Conservation (phyloP, 1,140 invertebrate genomes). For the Tetramorium simillimum region DNA sequence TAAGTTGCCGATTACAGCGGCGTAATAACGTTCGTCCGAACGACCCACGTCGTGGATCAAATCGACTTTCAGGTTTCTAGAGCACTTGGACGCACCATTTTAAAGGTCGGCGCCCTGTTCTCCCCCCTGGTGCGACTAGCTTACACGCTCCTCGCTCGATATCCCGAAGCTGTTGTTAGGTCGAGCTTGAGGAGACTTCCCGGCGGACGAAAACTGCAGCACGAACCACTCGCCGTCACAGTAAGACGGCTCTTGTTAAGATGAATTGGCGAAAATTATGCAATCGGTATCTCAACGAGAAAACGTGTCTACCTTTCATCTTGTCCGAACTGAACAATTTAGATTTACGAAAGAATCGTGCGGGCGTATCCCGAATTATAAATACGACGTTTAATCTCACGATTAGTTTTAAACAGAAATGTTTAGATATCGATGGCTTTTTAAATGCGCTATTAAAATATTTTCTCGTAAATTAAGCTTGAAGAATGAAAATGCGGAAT, state of each 20-base stretch:
- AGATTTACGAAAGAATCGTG: not conserved
- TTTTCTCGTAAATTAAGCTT: not conserved
- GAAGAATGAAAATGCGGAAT: not conserved
- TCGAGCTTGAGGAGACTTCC: slow-evolving; percentile 66
- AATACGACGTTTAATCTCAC: not conserved
- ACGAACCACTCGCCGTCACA: not conserved
- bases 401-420: not conserved
- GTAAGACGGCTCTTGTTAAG: slow-evolving; percentile 14
- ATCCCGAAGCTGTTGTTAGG: slow-evolving; percentile 74
- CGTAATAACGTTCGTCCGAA: not conserved
- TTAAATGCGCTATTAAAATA: not conserved
- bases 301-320: not conserved
- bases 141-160: slow-evolving; percentile 65
- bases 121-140: slow-evolving; percentile 28
- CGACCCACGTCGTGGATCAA: not conserved
- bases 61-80: slow-evolving; percentile 70
- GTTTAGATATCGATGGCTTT: not conserved
- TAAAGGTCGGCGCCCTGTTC: slow-evolving; percentile 71
- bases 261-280: slow-evolving; percentile 21
- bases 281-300: not conserved
- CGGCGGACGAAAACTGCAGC: slow-evolving; percentile 32
- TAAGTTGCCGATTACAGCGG: slow-evolving; percentile 17
- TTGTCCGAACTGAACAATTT: not conserved
- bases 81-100: slow-evolving; percentile 69
- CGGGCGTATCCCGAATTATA: not conserved